Percentiles rank a stretch among this genome's conserved stretches.
phyloP scores from a whole-genome alignment of 2,797 vertebrate species.

The Artibeus lituratus region DNA sequence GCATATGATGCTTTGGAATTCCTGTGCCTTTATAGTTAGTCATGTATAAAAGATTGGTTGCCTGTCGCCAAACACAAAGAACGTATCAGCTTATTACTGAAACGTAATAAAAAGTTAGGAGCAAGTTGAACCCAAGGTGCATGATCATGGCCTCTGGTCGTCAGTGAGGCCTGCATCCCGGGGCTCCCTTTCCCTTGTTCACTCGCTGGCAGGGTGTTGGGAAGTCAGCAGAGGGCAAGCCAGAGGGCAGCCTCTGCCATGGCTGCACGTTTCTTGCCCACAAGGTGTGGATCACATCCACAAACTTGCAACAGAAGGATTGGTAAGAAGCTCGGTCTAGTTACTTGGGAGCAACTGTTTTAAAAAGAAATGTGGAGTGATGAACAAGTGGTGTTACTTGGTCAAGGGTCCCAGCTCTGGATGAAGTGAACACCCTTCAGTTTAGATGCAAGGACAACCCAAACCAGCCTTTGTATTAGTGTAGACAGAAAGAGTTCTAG shows the following conservation, averaged over 20 bases:
- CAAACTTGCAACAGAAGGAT: background rate
- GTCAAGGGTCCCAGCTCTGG: background rate
- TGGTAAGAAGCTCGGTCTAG: background rate
- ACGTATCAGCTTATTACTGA: background rate
- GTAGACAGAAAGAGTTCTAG: background rate
- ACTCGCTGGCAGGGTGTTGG: background rate
- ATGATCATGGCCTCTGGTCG: background rate
- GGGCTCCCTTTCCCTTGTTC: background rate
- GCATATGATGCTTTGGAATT: background rate
- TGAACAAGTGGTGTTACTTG: background rate
- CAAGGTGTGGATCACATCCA: fast-evolving
- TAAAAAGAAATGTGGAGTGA: background rate
- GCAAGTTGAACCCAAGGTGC: background rate
- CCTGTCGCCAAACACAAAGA: background rate
- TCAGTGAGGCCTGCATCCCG: background rate
- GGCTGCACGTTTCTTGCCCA: background rate
- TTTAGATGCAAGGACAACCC: background rate
- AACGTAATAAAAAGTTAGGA: background rate
- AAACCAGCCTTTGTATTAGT: no score
- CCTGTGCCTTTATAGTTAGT: background rate
- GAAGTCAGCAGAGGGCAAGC: background rate
- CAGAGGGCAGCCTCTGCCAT: background rate
- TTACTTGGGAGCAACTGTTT: background rate
- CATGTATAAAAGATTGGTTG: background rate
- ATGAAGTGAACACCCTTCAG: background rate